These are phyloP conservation scores for Chrosomus eos DNA, from an alignment of 2,797 vertebrate genomes.

Conservation along the genomic window DNA sequence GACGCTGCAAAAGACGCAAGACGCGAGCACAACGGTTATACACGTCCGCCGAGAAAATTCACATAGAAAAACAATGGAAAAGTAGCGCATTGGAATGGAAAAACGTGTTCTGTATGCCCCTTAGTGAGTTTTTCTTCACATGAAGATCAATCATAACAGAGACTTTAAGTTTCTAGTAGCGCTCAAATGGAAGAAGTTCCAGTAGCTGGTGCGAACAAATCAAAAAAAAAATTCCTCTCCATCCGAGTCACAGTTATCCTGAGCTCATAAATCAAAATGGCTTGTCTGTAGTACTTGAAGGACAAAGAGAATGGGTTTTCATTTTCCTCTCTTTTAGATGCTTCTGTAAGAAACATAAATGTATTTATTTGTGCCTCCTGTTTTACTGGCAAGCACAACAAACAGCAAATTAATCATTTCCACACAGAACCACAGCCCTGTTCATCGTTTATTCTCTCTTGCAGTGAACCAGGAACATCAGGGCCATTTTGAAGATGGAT, in stretches of 20 bases:
- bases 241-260: conserved; percentile 24
- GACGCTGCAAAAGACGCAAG: too few species aligned
- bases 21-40: too few species aligned
- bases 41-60: too few species aligned
- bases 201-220: conserved; percentile 16
- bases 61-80: too few species aligned
- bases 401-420: conserved; percentile 73
- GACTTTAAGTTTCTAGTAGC: conserved; percentile 52
- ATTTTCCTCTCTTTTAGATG: conserved; percentile 56
- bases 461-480: conserved; percentile 62
- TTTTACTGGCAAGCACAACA: conserved; percentile 69
- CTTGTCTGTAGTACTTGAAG: conserved; percentile 63
- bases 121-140: conserved; percentile 38
- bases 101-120: too few species aligned
- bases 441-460: conserved; percentile 59
- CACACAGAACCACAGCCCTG: conserved; percentile 17
- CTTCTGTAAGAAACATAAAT: conserved; percentile 67
- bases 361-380: conserved; percentile 73
- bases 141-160: conserved; percentile 61
- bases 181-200: conserved; percentile 46
- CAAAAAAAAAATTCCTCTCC: neutral
- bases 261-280: conserved; percentile 66
- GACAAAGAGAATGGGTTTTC: conserved; percentile 66
- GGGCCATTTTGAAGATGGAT: conserved; percentile 64
- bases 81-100: too few species aligned